phyloP scores from a whole-genome alignment of 2,113 vertebrate species.

The Dryoscopus gambensis region DNA sequence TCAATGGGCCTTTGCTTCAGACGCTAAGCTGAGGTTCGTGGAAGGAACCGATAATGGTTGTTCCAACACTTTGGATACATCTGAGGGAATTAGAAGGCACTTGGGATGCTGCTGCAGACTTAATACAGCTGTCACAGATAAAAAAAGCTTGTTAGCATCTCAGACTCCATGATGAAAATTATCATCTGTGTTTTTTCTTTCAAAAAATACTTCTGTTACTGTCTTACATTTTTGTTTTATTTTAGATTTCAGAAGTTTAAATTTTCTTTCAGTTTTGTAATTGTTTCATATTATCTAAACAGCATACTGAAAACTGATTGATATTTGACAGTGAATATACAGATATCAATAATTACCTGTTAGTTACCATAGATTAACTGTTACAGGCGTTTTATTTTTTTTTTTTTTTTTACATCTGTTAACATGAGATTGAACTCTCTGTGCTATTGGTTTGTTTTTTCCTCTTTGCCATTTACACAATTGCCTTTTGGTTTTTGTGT shows the following conservation, averaged over 20 bases:
- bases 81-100: not conserved
- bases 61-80: not conserved
- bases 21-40: not conserved
- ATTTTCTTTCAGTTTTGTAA: not conserved
- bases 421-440: not conserved
- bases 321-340: not conserved
- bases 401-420: not conserved
- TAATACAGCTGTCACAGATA: not conserved
- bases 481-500: not conserved
- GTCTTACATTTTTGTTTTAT: not conserved
- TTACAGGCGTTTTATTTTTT: accelerated
- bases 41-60: not conserved
- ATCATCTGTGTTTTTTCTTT: not conserved
- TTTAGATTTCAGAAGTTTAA: not conserved
- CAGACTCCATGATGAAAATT: not conserved
- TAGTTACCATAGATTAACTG: not conserved
- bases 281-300: not conserved
- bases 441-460: not conserved
- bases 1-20: not conserved
- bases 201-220: not conserved
- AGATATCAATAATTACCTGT: not conserved
- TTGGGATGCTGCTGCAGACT: not conserved
- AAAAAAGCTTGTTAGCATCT: not conserved
- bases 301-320: not conserved
- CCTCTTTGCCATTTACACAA: not conserved